Evolutionary conservation across 2,113 vertebrate genomes (phyloP).

Genomic region (Nerophis lumbriciformis): DNA sequence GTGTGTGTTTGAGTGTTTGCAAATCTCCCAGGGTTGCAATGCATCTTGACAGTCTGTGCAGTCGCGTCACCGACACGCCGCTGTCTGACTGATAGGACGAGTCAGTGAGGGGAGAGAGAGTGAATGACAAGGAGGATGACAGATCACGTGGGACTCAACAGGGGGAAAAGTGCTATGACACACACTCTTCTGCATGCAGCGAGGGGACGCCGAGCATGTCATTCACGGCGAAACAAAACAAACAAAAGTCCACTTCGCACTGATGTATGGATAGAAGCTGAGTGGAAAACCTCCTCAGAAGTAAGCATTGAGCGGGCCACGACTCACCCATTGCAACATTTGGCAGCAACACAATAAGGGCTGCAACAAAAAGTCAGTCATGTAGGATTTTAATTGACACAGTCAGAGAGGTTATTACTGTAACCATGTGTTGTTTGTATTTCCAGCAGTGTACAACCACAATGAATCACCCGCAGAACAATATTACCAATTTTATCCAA

Average conservation of each 20-base stretch:
- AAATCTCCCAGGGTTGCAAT: conserved; percentile 56
- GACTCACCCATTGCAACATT: no score
- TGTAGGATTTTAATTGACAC: not conserved
- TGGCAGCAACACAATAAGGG: no score
- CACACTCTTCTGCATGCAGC: conserved; percentile 28
- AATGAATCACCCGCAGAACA: no score
- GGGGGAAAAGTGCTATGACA: conserved; percentile 50
- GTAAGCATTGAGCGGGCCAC: conserved; percentile 8
- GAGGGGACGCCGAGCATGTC: conserved; percentile 16
- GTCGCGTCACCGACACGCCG: conserved; percentile 65
- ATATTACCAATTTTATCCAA: no score
- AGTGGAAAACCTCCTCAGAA: conserved; percentile 41
- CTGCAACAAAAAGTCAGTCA: no score
- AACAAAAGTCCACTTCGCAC: conserved; percentile 24
- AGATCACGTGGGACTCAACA: conserved; percentile 52
- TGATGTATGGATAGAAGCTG: conserved; percentile 30
- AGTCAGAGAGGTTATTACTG: not conserved
- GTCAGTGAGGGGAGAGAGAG: conserved; percentile 45
- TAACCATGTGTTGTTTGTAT: not conserved
- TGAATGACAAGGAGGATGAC: conserved; percentile 42
- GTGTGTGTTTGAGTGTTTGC: conserved; percentile 19
- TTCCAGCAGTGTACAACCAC: no score
- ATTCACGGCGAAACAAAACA: conserved; percentile 34
- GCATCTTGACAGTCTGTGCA: conserved; percentile 64
- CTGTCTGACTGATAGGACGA: conserved; percentile 57